These are phyloP conservation scores for Epizoanthus ramosus DNA, from an alignment of 92 coral and sea anemone species.

Conservation along the genomic window DNA sequence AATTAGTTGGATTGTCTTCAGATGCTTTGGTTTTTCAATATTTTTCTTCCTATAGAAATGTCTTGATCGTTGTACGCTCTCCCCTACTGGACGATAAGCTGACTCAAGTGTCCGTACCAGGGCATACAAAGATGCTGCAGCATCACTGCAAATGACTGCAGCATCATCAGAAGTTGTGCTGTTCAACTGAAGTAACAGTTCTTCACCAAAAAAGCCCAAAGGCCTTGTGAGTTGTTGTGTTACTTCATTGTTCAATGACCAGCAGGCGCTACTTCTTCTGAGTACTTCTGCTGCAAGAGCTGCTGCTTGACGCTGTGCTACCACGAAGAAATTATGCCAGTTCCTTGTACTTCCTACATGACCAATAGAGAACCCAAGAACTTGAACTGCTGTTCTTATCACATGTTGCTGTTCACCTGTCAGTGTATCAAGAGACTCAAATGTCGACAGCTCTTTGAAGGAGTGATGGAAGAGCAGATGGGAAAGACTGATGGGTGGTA, in stretches of 20 bases:
- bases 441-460: slow-evolving; percentile 9
- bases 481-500: not conserved
- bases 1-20: too few relatives aligned
- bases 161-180: too few relatives aligned
- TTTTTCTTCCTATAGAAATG: too few relatives aligned
- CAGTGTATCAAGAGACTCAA: not conserved
- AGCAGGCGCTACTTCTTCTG: not conserved
- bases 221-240: not conserved
- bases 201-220: slow-evolving; percentile 15
- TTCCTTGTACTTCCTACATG: not conserved
- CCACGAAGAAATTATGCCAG: not conserved
- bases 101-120: too few relatives aligned
- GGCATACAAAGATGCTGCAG: too few relatives aligned
- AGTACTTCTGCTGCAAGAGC: not conserved
- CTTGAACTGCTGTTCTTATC: not conserved
- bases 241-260: not conserved
- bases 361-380: not conserved
- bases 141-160: too few relatives aligned
- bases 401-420: not conserved
- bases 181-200: too few relatives aligned
- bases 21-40: too few relatives aligned
- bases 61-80: too few relatives aligned
- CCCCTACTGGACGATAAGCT: too few relatives aligned
- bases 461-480: slow-evolving; percentile 11
- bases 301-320: slow-evolving; percentile 12